Percentiles rank a stretch among this genome's conserved stretches.
Evolutionary conservation across 92 coral and sea anemone species (phyloP).

Genomic region (Zoanthus solanderi): DNA sequence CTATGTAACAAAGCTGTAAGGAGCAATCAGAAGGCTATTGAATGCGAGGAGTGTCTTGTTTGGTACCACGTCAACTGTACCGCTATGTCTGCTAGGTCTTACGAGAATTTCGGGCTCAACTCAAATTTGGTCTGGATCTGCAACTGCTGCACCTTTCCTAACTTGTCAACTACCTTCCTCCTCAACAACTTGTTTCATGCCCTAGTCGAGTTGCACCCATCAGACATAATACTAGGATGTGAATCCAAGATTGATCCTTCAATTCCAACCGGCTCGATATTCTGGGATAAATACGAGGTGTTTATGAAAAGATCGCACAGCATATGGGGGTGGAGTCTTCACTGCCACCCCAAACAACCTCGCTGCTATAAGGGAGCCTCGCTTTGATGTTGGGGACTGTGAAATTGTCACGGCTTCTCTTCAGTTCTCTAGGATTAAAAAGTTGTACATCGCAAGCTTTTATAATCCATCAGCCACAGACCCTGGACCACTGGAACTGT

Average conservation of each 20-base stretch:
- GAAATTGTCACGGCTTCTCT: constrained; percentile 43
- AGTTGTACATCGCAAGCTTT: constrained; percentile 43
- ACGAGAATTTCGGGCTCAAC: too few relatives aligned
- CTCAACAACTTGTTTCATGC: neutral
- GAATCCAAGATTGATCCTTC: too few relatives aligned
- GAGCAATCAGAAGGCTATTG: too few relatives aligned
- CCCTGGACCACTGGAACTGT: neutral
- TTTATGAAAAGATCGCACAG: neutral
- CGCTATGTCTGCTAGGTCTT: too few relatives aligned
- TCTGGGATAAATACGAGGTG: neutral
- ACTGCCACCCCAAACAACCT: constrained; percentile 32
- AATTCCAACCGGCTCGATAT: too few relatives aligned
- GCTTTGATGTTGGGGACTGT: constrained; percentile 32
- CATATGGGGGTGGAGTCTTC: constrained; percentile 32
- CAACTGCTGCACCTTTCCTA: too few relatives aligned
- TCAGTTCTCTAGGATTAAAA: constrained; percentile 51
- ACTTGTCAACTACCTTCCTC: too few relatives aligned
- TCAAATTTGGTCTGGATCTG: too few relatives aligned
- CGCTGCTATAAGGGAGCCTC: constrained; percentile 21
- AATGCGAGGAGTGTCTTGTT: too few relatives aligned
- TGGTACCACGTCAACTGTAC: too few relatives aligned
- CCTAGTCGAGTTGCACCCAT: constrained; percentile 7
- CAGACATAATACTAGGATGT: too few relatives aligned
- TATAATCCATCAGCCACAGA: neutral
- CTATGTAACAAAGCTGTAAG: too few relatives aligned